phyloP scores from a whole-genome alignment of 2,797 vertebrate species.

The Fistularia commersonii region DNA sequence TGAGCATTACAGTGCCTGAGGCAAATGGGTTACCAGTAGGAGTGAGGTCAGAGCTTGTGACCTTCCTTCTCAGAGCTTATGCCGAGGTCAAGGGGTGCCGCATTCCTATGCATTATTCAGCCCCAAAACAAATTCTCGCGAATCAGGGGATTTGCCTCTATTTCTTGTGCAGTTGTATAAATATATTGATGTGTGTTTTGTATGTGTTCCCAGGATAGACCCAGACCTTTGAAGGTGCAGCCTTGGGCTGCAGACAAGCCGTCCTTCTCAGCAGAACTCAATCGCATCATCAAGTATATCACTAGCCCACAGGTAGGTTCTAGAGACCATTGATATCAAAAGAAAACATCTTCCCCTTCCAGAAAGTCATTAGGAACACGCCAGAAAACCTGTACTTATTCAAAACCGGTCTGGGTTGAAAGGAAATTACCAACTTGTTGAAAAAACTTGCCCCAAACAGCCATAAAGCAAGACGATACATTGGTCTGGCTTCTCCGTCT shows the following conservation, averaged over 20 bases:
- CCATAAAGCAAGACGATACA: no score
- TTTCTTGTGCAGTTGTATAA: slow-evolving; percentile 6
- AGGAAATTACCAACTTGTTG: no score
- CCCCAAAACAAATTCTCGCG: background rate
- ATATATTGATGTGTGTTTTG: slow-evolving; percentile 27
- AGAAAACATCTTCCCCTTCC: background rate
- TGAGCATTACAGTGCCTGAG: slow-evolving; percentile 31
- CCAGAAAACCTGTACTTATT: background rate
- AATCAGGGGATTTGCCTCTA: slow-evolving; percentile 1
- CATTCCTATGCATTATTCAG: slow-evolving; percentile 44
- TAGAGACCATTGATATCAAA: slow-evolving; percentile 3
- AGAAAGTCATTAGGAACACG: background rate
- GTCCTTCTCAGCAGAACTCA: slow-evolving; percentile 66
- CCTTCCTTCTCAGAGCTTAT: slow-evolving; percentile 35
- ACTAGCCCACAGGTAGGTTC: slow-evolving; percentile 65
- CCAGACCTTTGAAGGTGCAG: slow-evolving; percentile 56
- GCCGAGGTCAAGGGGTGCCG: slow-evolving; percentile 23
- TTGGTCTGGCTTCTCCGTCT: no score
- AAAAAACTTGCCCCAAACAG: no score
- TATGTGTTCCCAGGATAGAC: slow-evolving; percentile 41
- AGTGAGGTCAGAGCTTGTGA: slow-evolving; percentile 53
- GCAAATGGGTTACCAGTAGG: slow-evolving; percentile 45
- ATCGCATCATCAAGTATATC: slow-evolving; percentile 61
- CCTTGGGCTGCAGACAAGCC: slow-evolving; percentile 59
- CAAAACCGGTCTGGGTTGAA: no score